These are phyloP conservation scores for Pterocles orientalis DNA, from an alignment of 2,113 vertebrate genomes.

Conservation along the genomic window DNA sequence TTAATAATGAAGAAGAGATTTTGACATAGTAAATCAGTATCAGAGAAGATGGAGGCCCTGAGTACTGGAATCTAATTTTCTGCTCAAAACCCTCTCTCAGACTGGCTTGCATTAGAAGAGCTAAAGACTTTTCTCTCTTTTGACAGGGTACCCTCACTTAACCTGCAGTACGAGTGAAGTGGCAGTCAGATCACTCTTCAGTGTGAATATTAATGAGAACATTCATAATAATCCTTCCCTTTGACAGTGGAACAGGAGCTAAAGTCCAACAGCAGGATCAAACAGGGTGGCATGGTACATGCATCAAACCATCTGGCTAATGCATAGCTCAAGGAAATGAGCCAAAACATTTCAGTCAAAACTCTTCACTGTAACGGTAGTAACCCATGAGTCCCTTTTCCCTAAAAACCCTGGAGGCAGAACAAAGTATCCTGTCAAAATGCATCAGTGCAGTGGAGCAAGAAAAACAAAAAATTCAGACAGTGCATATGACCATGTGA, in stretches of 20 bases:
- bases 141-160: neutral
- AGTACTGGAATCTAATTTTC: neutral
- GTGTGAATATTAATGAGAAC: conserved; percentile 22
- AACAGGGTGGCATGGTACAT: conserved; percentile 10
- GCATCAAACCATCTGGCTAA: conserved; percentile 60
- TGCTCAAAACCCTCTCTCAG: neutral
- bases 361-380: conserved; percentile 44
- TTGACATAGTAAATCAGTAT: neutral
- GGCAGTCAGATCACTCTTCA: neutral
- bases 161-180: neutral
- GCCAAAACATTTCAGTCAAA: conserved; percentile 50
- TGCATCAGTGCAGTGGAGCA: conserved; percentile 42
- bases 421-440: conserved; percentile 71
- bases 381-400: conserved; percentile 43
- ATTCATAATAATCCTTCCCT: conserved; percentile 9
- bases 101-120: conserved; percentile 13
- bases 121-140: neutral
- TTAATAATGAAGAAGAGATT: neutral
- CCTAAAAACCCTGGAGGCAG: conserved; percentile 52
- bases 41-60: neutral
- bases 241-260: conserved; percentile 19
- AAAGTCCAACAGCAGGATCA: conserved; percentile 43
- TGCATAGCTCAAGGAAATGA: conserved; percentile 48
- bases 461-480: conserved; percentile 43
- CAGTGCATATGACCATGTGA: neutral